Evolutionary conservation across 1,140 invertebrate genomes (phyloP).

Genomic region (Saccostrea glomerata): DNA sequence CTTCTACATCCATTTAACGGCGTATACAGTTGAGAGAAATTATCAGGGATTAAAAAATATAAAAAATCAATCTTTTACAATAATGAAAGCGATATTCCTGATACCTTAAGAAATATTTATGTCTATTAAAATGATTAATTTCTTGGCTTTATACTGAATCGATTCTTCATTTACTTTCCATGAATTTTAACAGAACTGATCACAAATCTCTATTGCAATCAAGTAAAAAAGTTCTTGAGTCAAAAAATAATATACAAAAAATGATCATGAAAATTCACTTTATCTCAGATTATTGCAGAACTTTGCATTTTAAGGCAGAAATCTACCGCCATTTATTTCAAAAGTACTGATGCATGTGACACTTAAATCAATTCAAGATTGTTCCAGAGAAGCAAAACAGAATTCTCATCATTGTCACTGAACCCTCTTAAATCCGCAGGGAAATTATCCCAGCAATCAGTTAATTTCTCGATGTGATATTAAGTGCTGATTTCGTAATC

Average conservation of each 20-base stretch:
- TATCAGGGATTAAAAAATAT: too few species aligned
- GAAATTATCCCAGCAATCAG: slow-evolving; percentile 1
- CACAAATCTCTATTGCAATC: too few species aligned
- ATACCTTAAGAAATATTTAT: too few species aligned
- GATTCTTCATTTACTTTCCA: too few species aligned
- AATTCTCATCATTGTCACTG: not conserved
- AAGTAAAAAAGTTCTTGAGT: too few species aligned
- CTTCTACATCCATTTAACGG: too few species aligned
- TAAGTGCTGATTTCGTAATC: slow-evolving; percentile 34
- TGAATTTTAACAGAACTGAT: too few species aligned
- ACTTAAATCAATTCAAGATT: not conserved
- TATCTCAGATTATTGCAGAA: not conserved
- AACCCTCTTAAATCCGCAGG: not conserved
- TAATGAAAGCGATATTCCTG: too few species aligned
- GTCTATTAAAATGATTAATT: not conserved
- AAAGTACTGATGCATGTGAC: slow-evolving; percentile 11
- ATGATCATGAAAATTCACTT: not conserved
- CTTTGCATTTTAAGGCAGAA: slow-evolving; percentile 10
- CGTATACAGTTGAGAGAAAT: too few species aligned
- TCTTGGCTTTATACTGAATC: not conserved
- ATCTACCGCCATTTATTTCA: slow-evolving; percentile 18
- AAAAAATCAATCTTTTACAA: too few species aligned
- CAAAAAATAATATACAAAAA: not conserved
- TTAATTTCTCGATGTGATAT: slow-evolving; percentile 25
- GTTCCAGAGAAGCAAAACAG: not conserved